Base-by-base conservation (phyloP, 2,113 vertebrate species). In the Edolisoma coerulescens region DNA sequence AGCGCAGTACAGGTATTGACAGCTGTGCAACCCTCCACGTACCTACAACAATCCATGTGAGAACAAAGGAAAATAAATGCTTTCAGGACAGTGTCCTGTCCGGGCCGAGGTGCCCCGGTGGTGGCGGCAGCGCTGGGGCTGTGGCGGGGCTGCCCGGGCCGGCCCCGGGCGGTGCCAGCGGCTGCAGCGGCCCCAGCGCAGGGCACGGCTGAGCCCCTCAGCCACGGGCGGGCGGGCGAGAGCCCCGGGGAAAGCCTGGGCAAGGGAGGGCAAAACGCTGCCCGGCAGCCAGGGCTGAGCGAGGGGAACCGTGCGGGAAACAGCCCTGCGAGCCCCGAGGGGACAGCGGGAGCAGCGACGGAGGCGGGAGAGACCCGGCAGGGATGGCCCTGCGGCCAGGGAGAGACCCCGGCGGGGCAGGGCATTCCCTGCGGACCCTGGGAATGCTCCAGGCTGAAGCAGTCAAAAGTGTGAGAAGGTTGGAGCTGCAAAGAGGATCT, bases 61-160 rank as follows among this genome's bases (percentile, higher is more conserved):
- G 28, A 45, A 54, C 19, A 8, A 63, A 39, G 14, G 19, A 10
- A 63, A 81, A 47, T 6, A 37, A 70, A 69, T 10, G 3, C 6
- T 37, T 41, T 30, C 22, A 39, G 24, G 20, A 7, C 7, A 30
- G 30, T 19, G 22, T 9, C 11, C 11, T 16, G 6, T 2, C 0
- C 1, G 0, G 16, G 10, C 1, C 3, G 6, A 7, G 27, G 5
- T 27, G 24, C 5, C 33, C 19, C 4, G 8, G 9, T 0, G 4
- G 8, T 1, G 21, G 16, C 7, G 6, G 9, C 27, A 8, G 47
- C 7, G 10, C 56, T 1, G 8, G 16, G 18, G 3, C 37, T 1
- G 21, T 28, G 23, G 37, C 22, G 11, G 37, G 1, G 5, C 52
- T 24, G 70, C 33, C 32, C 10, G 10, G 16, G 3, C 56, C 23